Evolutionary conservation across 2,888 invertebrate species (phyloP).

Genomic region (Brenthis daphne): DNA sequence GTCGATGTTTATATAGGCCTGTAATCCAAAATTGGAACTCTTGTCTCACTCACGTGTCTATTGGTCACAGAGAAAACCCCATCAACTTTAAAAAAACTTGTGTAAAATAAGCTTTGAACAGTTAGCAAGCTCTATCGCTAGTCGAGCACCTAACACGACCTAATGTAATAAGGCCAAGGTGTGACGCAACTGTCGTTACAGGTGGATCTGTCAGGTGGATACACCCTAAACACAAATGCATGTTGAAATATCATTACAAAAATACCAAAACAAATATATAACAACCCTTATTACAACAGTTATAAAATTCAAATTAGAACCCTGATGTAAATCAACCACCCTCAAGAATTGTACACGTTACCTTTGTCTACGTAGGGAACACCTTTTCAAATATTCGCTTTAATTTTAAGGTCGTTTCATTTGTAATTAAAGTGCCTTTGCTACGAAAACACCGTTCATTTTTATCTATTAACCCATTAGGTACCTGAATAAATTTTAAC

Average conservation of each 20-base stretch:
- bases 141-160: conserved; percentile 41
- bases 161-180: conserved; percentile 59
- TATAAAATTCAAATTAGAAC: conserved; percentile 37
- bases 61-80: no score
- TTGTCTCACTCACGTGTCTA: no score
- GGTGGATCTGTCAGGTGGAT: conserved; percentile 67
- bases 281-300: conserved; percentile 20
- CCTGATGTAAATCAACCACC: conserved; percentile 8
- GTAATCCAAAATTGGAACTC: no score
- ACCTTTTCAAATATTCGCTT: conserved; percentile 57
- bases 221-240: conserved; percentile 51
- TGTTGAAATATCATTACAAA: conserved; percentile 4
- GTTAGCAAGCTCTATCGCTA: not conserved
- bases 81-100: no score
- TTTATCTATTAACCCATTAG: conserved; percentile 1
- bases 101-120: not conserved
- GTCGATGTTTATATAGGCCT: no score
- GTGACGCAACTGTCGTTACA: conserved; percentile 70
- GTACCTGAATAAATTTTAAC: not conserved
- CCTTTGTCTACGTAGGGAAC: conserved; percentile 54
- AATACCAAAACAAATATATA: conserved; percentile 16
- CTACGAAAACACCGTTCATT: not conserved
- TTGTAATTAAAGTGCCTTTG: conserved; percentile 54
- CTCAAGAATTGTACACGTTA: conserved; percentile 38
- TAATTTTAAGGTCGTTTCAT: conserved; percentile 54